Evolutionary conservation across 2,113 vertebrate genomes (phyloP), one percentile per base, ranked within the genome.

Genomic region (Fukomys damarensis): DNA sequence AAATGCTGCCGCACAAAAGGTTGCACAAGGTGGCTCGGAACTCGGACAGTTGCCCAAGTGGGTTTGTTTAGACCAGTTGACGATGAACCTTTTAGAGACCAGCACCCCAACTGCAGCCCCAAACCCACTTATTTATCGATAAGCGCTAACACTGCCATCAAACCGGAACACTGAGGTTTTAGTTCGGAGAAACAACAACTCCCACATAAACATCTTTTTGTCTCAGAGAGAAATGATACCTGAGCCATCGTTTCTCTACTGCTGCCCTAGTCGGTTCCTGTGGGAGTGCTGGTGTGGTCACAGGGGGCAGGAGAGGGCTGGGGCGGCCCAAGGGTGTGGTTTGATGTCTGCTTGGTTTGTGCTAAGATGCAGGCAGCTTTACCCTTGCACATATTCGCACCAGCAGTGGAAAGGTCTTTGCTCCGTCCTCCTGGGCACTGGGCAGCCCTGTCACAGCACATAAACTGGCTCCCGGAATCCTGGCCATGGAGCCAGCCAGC

Each of bases 241-340:
- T 13, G 16, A 5, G 65, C 65, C 65, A 16, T 17, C 16, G 65
- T 26, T 6, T 66, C 65, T 6, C 32, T 32, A 7, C 32, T 32
- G 4, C 32, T 7, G 65, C 65, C 0, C 41, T 0, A 0, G 14
- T 0, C 4, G 12, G 22, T 54, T 8, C 22, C 26, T 11, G 30
- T 63, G 10, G 72, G 17, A 9, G 58, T 0, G n/a, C 28, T 32
- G 12, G 32, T 0, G 70, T 4, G 0, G 16, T 9, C 41, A 20
- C n/a, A 0, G 12, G 3, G 59, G 38, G 3, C 0, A 0, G 22
- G 7, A 46, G 17, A n/a, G 30, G 61, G n/a, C n/a, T n/a, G n/a
- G n/a, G 6, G 1, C 14, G 13, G 54, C 24, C 79, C 1, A 0
- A 13, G 16, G 1, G 12, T 3, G 24, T 20, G 41, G n/a, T 3